Conservation (phyloP, 2,888 invertebrate genomes). For the Holacanthella duospinosa region DNA sequence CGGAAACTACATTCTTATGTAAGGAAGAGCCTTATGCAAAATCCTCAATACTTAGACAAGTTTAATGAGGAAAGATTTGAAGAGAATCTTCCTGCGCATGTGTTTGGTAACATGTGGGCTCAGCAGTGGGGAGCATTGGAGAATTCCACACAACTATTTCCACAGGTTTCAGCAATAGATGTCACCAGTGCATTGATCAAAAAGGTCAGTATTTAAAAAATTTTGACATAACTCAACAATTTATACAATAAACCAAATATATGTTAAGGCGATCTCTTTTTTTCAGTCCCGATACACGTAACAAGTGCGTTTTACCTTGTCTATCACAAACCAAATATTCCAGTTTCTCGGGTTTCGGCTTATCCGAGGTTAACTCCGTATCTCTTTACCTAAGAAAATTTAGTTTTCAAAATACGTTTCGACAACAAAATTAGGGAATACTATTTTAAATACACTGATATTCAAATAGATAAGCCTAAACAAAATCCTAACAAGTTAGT, state of each 20-base stretch:
- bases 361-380: too few relatives aligned
- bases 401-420: too few relatives aligned
- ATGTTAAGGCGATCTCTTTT: too few relatives aligned
- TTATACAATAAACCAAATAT: not conserved
- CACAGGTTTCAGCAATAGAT: slow-evolving; percentile 57
- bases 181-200: slow-evolving; percentile 63
- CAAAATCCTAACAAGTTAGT: too few relatives aligned
- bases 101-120: slow-evolving; percentile 64
- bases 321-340: too few relatives aligned
- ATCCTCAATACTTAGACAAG: slow-evolving; percentile 34
- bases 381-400: too few relatives aligned
- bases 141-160: slow-evolving; percentile 64
- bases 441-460: too few relatives aligned
- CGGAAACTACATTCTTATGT: slow-evolving; percentile 75
- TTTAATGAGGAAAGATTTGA: slow-evolving; percentile 31
- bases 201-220: not conserved
- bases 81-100: slow-evolving; percentile 20
- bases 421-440: too few relatives aligned
- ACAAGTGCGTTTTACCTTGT: too few relatives aligned
- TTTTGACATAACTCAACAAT: not conserved
- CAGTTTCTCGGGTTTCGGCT: too few relatives aligned
- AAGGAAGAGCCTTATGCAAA: slow-evolving; percentile 49
- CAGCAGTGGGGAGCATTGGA: slow-evolving; percentile 68
- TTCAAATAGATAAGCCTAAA: too few relatives aligned
- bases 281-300: slow-evolving; percentile 38